phyloP scores from a whole-genome alignment of 1,140 invertebrate genomes.

The Phocides pigmalion region DNA sequence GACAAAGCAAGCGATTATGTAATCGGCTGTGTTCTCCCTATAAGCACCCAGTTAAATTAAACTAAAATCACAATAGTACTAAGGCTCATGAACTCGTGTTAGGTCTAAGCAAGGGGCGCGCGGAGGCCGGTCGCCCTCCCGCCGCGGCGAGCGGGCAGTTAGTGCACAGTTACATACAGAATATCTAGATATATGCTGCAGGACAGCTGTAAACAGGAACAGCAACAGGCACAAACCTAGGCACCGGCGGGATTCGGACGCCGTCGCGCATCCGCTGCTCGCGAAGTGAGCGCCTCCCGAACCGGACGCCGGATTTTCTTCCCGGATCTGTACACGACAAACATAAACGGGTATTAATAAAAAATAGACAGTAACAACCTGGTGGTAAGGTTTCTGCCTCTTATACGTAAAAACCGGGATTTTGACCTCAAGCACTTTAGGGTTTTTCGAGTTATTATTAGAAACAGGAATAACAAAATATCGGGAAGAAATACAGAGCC shows the following conservation, averaged over 20 bases:
- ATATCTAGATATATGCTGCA: slow-evolving; percentile 37
- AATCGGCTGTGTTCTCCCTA: slow-evolving; percentile 55
- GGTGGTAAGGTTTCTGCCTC: too few relatives aligned
- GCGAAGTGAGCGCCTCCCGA: slow-evolving; percentile 44
- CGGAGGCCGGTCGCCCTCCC: slow-evolving; percentile 38
- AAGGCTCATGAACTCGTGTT: slow-evolving; percentile 40
- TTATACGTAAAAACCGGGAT: too few relatives aligned
- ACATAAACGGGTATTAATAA: too few relatives aligned
- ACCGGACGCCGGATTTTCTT: slow-evolving; percentile 51
- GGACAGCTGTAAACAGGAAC: slow-evolving; percentile 57
- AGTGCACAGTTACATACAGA: slow-evolving; percentile 47
- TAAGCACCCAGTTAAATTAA: slow-evolving; percentile 56
- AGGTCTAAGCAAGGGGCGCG: slow-evolving; percentile 54
- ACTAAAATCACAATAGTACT: slow-evolving; percentile 69
- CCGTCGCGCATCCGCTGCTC: slow-evolving; percentile 57
- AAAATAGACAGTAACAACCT: too few relatives aligned
- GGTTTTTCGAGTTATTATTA: too few relatives aligned
- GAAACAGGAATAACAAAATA: too few relatives aligned
- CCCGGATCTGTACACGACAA: slow-evolving; percentile 55
- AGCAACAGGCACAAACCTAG: slow-evolving; percentile 76
- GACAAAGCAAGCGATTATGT: background rate
- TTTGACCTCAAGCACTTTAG: too few relatives aligned
- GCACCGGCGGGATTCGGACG: slow-evolving; percentile 57
- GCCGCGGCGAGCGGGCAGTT: slow-evolving; percentile 53
- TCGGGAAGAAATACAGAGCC: too few relatives aligned